Evolutionary conservation across 2,113 vertebrate species (phyloP).

Genomic region (Rhegmatorhina hoffmannsi): DNA sequence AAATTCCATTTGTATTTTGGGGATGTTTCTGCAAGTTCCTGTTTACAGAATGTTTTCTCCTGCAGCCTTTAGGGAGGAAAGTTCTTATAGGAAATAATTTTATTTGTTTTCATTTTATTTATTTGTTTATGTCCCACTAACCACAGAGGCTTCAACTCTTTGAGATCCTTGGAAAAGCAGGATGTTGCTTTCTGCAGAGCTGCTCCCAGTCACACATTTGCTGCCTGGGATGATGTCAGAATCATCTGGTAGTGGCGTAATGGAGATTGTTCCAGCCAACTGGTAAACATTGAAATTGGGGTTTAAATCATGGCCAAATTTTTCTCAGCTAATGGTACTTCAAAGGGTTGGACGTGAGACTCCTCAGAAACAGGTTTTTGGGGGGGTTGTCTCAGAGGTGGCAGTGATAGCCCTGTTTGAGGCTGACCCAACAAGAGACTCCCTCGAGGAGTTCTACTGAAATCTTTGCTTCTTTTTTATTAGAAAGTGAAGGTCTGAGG

Average conservation of each 20-base stretch:
- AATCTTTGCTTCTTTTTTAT: not conserved
- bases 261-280: not conserved
- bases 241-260: not conserved
- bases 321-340: not conserved
- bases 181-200: not conserved
- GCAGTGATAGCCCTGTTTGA: not conserved
- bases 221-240: constrained; percentile 12
- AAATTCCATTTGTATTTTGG: not conserved
- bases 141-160: not conserved
- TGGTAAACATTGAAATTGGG: not conserved
- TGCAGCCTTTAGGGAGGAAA: rapidly evolving
- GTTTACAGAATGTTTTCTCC: not conserved
- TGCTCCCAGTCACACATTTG: not conserved
- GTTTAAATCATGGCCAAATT: not conserved
- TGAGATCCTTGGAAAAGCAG: not conserved
- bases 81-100: not conserved
- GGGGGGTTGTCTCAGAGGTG: not conserved
- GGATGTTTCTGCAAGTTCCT: not conserved
- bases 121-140: not conserved
- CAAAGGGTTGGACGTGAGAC: not conserved
- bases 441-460: rapidly evolving
- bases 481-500: not conserved
- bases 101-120: not conserved
- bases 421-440: not conserved
- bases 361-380: not conserved